These are phyloP conservation scores for Gnathonemus echidnorhynchus DNA, from an alignment of 2,113 vertebrate genomes.

Conservation along the genomic window DNA sequence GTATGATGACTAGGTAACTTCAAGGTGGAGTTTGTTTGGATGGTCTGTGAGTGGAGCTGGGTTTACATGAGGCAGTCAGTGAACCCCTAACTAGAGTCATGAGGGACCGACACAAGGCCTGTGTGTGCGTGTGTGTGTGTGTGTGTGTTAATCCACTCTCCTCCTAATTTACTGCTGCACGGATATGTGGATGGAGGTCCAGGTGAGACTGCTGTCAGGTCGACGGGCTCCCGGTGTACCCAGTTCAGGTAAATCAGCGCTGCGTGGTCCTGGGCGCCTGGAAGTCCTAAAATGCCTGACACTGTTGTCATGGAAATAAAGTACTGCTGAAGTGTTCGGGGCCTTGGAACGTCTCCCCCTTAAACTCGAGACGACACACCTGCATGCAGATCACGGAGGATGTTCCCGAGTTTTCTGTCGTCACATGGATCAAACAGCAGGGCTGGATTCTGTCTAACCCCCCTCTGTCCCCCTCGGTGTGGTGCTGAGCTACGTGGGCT, in stretches of 20 bases:
- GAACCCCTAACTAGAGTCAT: too few species aligned
- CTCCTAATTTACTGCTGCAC: not conserved
- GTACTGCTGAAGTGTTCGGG: not conserved
- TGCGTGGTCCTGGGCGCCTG: not conserved
- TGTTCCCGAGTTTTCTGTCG: not conserved
- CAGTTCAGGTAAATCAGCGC: not conserved
- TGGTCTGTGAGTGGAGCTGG: not conserved
- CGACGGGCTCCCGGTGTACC: not conserved
- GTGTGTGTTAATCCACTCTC: not conserved
- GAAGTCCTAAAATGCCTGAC: not conserved
- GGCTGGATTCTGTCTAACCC: not conserved
- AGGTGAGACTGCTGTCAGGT: not conserved
- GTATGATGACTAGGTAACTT: not conserved
- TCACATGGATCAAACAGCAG: not conserved
- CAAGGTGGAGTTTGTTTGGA: not conserved
- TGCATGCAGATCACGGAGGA: not conserved
- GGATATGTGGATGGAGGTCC: not conserved
- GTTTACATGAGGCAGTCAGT: not conserved
- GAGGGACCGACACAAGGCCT: not conserved
- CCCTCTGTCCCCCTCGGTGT: not conserved
- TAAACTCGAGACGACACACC: not conserved
- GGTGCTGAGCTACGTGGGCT: not conserved
- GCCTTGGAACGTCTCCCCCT: not conserved
- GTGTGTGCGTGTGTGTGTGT: constrained; percentile 9
- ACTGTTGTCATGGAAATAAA: constrained; percentile 5